Evolutionary conservation across 2,113 vertebrate genomes (phyloP).

Genomic region (Semicossyphus pulcher): DNA sequence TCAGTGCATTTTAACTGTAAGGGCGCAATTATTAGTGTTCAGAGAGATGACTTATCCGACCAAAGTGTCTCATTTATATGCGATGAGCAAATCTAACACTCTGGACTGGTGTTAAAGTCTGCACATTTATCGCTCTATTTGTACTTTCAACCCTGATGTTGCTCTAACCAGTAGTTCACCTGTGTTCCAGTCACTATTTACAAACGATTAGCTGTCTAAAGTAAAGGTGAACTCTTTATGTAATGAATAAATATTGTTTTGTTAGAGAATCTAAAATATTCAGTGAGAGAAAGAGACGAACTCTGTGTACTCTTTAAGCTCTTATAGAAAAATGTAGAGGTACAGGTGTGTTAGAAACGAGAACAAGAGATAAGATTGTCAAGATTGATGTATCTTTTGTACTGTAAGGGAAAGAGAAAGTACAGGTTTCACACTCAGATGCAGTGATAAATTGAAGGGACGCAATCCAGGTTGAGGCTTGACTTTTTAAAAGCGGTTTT

Average conservation of each 20-base stretch:
- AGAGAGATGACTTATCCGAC: background rate
- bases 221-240: background rate
- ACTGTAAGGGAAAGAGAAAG: background rate
- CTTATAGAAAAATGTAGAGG: background rate
- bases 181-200: background rate
- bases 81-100: slow-evolving; percentile 1
- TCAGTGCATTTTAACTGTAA: too few relatives aligned
- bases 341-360: background rate
- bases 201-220: background rate
- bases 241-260: background rate
- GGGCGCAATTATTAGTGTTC: too few relatives aligned
- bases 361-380: slow-evolving; percentile 16
- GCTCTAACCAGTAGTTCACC: background rate
- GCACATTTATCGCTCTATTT: background rate
- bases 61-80: slow-evolving; percentile 17
- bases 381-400: background rate
- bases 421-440: background rate
- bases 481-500: background rate
- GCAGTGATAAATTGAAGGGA: too few relatives aligned
- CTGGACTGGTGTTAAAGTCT: slow-evolving; percentile 38
- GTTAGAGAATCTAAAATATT: background rate
- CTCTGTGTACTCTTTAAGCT: background rate
- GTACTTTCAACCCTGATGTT: slow-evolving; percentile 52
- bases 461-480: background rate
- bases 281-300: background rate